Conservation (phyloP, 2,113 vertebrate genomes). For the Syngnathus floridae region DNA sequence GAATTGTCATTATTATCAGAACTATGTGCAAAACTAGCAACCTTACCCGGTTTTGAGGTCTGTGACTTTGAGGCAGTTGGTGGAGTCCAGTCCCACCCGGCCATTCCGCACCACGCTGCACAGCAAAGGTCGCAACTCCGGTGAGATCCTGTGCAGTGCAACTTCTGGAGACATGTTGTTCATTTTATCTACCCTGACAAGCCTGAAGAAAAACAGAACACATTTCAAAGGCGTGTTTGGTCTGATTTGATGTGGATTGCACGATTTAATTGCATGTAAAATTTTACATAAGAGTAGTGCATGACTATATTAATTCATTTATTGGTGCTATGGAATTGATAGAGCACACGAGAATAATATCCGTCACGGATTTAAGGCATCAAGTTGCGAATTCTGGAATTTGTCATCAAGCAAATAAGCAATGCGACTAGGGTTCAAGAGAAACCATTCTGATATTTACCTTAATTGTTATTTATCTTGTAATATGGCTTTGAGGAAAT, state of each 20-base stretch:
- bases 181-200: conserved; percentile 40
- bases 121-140: conserved; percentile 85
- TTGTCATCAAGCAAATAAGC: no score
- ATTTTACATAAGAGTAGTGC: neutral
- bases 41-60: conserved; percentile 96
- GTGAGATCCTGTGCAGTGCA: conserved; percentile 89
- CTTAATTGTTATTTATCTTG: neutral
- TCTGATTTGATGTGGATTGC: neutral
- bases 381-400: neutral
- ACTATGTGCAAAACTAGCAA: neutral
- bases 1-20: neutral
- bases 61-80: conserved; percentile 90
- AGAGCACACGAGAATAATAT: neutral
- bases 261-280: neutral
- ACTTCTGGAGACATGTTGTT: conserved; percentile 90
- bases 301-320: neutral
- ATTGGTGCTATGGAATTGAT: neutral
- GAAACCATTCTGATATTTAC: neutral
- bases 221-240: neutral
- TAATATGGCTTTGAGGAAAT: neutral
- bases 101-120: conserved; percentile 91
- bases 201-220: conserved; percentile 11
- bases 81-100: conserved; percentile 91
- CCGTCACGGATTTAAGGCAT: neutral
- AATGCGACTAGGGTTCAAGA: neutral